Conservation (phyloP, 2,113 vertebrate genomes). For the Nycticorax nycticorax region DNA sequence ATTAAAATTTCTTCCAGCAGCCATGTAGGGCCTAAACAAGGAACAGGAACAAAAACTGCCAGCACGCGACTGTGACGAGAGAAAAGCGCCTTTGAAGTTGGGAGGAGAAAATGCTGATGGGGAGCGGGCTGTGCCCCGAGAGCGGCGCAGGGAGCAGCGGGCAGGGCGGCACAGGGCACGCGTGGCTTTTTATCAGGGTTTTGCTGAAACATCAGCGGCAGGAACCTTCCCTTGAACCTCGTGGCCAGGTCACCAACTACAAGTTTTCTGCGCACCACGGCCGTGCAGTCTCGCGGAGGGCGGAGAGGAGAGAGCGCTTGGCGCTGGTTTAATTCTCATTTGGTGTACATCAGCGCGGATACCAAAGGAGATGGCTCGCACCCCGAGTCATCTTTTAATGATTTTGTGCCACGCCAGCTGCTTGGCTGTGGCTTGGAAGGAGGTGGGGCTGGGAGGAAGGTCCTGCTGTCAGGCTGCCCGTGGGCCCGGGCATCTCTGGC, state of each 20-base stretch:
- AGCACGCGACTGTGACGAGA: neutral
- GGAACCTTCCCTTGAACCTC: neutral
- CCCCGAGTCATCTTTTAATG: neutral
- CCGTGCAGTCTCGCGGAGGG: neutral
- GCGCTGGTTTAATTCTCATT: conserved; percentile 15
- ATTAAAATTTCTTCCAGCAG: conserved; percentile 12
- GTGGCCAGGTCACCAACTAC: neutral
- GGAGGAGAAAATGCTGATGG: neutral
- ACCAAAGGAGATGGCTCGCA: conserved; percentile 13
- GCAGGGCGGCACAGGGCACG: neutral
- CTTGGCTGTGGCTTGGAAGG: neutral
- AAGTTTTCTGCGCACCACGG: neutral
- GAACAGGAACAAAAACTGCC: neutral
- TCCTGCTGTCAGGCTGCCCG: fast-evolving
- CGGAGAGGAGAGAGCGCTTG: neutral
- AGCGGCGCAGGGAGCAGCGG: neutral
- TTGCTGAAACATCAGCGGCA: neutral
- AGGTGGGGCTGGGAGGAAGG: neutral
- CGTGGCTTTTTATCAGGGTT: neutral
- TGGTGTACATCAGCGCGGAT: conserved; percentile 1
- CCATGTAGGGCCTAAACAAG: neutral
- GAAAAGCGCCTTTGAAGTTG: neutral
- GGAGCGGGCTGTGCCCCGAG: neutral
- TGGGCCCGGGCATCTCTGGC: neutral
- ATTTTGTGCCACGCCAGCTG: neutral